Evolutionary conservation across 2,888 invertebrate species (phyloP).

Genomic region (Mimumesa dahlbomi): DNA sequence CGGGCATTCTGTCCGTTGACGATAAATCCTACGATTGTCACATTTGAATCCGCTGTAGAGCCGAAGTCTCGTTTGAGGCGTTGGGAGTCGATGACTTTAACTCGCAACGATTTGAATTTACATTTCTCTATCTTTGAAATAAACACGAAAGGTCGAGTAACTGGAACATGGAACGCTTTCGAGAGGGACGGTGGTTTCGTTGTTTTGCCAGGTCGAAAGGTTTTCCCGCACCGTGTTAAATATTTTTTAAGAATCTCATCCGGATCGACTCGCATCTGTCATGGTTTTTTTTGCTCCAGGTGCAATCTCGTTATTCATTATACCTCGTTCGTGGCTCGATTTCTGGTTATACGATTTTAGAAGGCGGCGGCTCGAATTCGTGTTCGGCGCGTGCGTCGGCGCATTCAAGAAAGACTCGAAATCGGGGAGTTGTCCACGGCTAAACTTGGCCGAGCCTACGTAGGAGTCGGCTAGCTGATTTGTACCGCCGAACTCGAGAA

Average conservation of each 20-base stretch:
- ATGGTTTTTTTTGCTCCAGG: background rate
- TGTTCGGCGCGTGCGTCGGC: conserved; percentile 10
- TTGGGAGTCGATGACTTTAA: no score
- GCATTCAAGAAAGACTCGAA: conserved; percentile 10
- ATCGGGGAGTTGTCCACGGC: conserved; percentile 29
- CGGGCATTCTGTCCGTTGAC: background rate
- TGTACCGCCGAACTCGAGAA: conserved; percentile 27
- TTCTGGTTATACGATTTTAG: conserved; percentile 26
- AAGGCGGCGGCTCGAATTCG: conserved; percentile 15
- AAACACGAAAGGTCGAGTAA: no score
- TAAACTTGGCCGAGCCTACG: conserved; percentile 55
- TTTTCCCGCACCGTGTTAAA: no score
- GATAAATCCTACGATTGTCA: background rate
- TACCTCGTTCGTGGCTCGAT: background rate
- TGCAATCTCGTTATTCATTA: background rate
- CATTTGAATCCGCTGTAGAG: no score
- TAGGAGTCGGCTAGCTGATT: conserved; percentile 39
- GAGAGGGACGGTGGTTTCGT: no score
- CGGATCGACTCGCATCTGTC: background rate
- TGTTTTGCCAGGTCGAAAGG: no score
- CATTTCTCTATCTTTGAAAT: no score
- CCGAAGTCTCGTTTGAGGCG: no score
- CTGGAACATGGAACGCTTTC: no score
- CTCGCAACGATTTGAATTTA: no score
- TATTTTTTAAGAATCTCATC: background rate